Conservation (phyloP, 2,888 invertebrate genomes). For the Troilus luridus region DNA sequence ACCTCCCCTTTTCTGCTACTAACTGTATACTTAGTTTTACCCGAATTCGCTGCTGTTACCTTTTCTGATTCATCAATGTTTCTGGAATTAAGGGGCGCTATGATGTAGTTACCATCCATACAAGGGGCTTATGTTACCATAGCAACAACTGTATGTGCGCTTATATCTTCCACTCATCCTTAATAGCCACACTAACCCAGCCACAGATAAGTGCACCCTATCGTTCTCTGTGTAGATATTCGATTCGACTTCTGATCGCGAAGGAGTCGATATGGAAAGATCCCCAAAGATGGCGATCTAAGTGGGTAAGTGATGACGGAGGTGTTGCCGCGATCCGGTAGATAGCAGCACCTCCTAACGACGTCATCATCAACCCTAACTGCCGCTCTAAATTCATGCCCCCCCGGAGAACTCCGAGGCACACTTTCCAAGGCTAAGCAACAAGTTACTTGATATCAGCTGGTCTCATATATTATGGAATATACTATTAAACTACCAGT, state of each 20-base stretch:
- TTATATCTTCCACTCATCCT: too few relatives aligned
- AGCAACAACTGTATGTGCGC: too few relatives aligned
- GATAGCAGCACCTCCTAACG: background rate
- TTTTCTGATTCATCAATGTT: too few relatives aligned
- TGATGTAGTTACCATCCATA: too few relatives aligned
- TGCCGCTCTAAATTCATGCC: slow-evolving; percentile 41
- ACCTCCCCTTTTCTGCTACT: too few relatives aligned
- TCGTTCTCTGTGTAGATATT: background rate
- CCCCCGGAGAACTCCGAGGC: background rate
- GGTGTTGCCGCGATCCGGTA: background rate
- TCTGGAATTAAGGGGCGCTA: too few relatives aligned
- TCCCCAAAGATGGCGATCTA: background rate
- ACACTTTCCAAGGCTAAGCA: background rate
- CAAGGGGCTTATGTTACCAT: too few relatives aligned
- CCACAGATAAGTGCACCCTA: too few relatives aligned
- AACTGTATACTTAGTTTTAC: too few relatives aligned
- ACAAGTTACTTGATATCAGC: background rate
- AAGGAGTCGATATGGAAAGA: background rate
- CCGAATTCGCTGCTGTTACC: too few relatives aligned
- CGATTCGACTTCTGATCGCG: background rate
- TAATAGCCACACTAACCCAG: too few relatives aligned
- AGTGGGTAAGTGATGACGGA: background rate
- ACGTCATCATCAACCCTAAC: slow-evolving; percentile 20
- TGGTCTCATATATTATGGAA: background rate
- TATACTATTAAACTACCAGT: background rate